Evolutionary conservation across 1,140 invertebrate genomes (phyloP).

Genomic region (Trichoplusia ni): DNA sequence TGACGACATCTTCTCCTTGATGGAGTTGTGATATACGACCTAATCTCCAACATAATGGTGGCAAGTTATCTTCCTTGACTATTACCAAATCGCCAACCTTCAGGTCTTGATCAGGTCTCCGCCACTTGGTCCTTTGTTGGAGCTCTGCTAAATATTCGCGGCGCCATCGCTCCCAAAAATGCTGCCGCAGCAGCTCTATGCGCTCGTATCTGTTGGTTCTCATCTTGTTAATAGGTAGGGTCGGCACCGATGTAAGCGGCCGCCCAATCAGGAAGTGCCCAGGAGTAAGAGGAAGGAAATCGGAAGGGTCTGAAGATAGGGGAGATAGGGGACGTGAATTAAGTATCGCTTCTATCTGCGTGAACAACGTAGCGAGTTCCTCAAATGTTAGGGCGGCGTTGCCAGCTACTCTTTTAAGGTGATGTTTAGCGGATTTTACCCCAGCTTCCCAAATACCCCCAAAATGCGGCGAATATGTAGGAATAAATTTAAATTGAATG

Average conservation of each 20-base stretch:
- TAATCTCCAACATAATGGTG: neutral
- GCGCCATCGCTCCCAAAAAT: constrained; percentile 54
- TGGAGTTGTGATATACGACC: neutral
- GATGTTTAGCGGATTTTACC: no score
- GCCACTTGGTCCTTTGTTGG: constrained; percentile 46
- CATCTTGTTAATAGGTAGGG: neutral
- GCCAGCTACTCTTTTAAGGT: no score
- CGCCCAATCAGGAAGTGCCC: constrained; percentile 29
- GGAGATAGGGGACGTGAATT: constrained; percentile 35
- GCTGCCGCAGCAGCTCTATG: constrained; percentile 39
- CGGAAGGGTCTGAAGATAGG: constrained; percentile 24
- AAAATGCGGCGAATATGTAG: constrained; percentile 36
- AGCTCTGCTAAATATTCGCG: constrained; percentile 42
- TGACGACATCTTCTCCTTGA: neutral
- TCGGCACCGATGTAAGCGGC: neutral
- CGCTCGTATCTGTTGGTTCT: constrained; percentile 1
- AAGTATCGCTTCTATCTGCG: no score
- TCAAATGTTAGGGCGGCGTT: neutral
- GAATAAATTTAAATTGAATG: constrained; percentile 36
- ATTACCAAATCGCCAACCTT: neutral
- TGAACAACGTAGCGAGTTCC: neutral
- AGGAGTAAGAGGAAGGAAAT: constrained; percentile 22
- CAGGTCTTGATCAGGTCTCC: neutral
- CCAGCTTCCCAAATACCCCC: constrained; percentile 27
- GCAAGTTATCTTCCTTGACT: neutral